Evolutionary conservation across 2,113 vertebrate species (phyloP).

Genomic region (Athene cunicularia): DNA sequence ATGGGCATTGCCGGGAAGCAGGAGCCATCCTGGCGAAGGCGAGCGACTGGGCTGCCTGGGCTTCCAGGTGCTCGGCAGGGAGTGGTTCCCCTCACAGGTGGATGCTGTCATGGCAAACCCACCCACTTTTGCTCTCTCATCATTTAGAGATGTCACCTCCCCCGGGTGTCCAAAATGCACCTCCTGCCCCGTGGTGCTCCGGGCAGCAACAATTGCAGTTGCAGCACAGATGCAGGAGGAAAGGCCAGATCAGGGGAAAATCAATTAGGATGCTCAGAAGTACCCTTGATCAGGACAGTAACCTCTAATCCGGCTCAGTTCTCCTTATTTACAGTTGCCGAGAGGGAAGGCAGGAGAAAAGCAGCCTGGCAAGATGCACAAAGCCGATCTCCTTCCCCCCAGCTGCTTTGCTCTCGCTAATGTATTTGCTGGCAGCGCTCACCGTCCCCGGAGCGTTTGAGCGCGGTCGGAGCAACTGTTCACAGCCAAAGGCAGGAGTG

Average conservation of each 20-base stretch:
- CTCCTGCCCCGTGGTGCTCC: neutral
- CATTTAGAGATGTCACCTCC: neutral
- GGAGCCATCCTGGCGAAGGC: neutral
- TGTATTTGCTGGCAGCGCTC: conserved; percentile 51
- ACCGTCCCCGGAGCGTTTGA: neutral
- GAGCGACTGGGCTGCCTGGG: neutral
- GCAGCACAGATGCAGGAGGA: neutral
- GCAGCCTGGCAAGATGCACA: conserved; percentile 55
- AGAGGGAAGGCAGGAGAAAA: conserved; percentile 49
- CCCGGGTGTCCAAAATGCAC: neutral
- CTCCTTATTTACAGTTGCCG: conserved; percentile 35
- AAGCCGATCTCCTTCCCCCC: conserved; percentile 31
- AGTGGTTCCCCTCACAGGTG: neutral
- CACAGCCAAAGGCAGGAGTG: conserved; percentile 31
- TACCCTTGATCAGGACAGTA: neutral
- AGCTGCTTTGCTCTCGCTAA: conserved; percentile 49
- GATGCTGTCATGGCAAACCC: neutral
- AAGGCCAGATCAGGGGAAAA: neutral
- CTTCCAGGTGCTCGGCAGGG: neutral
- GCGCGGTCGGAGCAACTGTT: neutral
- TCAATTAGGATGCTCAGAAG: neutral
- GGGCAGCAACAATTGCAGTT: rapidly evolving
- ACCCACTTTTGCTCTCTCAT: neutral
- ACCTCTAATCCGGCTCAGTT: conserved; percentile 48
- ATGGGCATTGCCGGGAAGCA: neutral